Evolutionary conservation across 2,113 vertebrate genomes (phyloP), one percentile per base, ranked within the genome.

Genomic region (Rhea pennata): DNA sequence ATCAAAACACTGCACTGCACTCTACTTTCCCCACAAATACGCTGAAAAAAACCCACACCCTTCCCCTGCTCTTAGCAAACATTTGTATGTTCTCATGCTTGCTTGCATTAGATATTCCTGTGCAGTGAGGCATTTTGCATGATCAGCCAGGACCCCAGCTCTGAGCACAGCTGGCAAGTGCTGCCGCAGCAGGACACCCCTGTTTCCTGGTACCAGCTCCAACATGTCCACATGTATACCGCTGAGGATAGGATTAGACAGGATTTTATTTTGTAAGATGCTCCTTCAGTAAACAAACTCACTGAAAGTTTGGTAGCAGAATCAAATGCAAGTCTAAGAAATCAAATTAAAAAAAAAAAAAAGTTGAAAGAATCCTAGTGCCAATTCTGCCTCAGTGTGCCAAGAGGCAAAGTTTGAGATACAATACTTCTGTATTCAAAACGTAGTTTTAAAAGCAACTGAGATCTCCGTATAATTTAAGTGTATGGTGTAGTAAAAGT

Each of bases 31-130:
- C 40, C 59, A 21, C 33, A 29, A 1, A 5, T 31, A 12, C 5
- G 24, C 15, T 10, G 27, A 9, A 36, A 61, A 54, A 48, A 7
- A 36, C 36, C 36, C 5, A 53, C 27, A 42, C 58, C 59, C 54
- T 31, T 61, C 76, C 90, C 7, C 40, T 91, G n/a, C 62, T 44
- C 58, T 44, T 51, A 40, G 77, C 27, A 65, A 19, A 24, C 4
- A 24, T 21, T 8, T 46, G 5, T 4, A 24, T 0, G 0, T 56
- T 69, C 48, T 77, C 73, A 64, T 0, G 9, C 12, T 76, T 89
- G 54, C 46, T 62, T 65, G 26, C 69, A 27, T 66, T 6, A 72
- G 19, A 8, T 12, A 24, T 13, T 59, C 26, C 76, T 42, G 56
- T 72, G 23, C 39, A 64, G 54, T 54, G 14, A 44, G 44, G 44